Evolutionary conservation across 1,140 invertebrate genomes (phyloP).

Genomic region (Homalodisca vitripennis): DNA sequence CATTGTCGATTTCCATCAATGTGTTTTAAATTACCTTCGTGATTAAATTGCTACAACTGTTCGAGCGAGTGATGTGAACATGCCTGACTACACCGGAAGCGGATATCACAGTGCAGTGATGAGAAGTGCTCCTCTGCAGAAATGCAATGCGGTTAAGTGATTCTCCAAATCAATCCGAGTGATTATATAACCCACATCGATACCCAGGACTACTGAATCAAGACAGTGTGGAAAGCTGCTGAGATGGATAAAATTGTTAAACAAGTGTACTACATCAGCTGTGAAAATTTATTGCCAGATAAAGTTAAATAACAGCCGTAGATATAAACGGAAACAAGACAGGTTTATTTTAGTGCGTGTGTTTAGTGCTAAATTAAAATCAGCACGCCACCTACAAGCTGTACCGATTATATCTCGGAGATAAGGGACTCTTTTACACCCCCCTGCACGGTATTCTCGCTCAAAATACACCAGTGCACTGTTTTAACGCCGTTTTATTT

Average conservation of each 20-base stretch:
- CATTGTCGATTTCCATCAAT: neutral
- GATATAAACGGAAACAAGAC: neutral
- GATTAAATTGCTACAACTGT: neutral
- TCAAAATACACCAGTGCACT: neutral
- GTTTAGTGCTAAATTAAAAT: constrained; percentile 4
- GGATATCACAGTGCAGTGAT: neutral
- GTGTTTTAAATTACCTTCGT: neutral
- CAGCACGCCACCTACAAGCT: neutral
- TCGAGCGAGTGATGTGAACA: neutral
- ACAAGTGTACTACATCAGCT: too few species aligned
- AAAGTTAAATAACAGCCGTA: neutral
- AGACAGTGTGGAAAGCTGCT: too few species aligned
- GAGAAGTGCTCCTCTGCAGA: neutral
- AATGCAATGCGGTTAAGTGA: neutral
- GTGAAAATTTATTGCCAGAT: neutral
- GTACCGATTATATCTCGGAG: neutral
- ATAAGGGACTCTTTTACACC: neutral
- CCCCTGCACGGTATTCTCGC: neutral
- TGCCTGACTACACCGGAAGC: neutral
- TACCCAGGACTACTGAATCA: too few species aligned
- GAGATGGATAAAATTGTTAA: too few species aligned
- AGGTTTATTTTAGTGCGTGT: neutral
- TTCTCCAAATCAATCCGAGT: too few species aligned
- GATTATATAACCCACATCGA: too few species aligned
- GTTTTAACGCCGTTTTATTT: neutral